These are phyloP conservation scores for Tragulus kanchil DNA, from an alignment of 2,113 vertebrate genomes.

Conservation along the genomic window DNA sequence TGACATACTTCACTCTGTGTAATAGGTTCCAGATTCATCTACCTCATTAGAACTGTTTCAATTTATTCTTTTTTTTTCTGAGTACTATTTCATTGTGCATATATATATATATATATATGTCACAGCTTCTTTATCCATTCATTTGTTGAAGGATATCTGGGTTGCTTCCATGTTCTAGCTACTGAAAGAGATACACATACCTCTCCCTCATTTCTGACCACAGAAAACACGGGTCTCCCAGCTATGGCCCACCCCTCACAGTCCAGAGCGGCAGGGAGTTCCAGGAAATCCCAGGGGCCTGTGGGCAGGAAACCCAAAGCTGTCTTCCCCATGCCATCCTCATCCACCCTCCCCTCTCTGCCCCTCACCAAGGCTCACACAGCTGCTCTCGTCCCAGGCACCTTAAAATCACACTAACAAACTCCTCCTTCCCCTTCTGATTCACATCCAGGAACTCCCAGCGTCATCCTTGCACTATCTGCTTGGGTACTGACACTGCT, in stretches of 20 bases:
- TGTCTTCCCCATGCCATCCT: neutral
- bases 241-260: neutral
- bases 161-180: no score
- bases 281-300: neutral
- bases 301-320: neutral
- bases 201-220: neutral
- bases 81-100: no score
- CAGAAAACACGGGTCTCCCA: neutral
- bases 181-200: no score
- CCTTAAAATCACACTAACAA: neutral
- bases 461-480: neutral
- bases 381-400: neutral
- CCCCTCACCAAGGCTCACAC: fast-evolving
- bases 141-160: no score
- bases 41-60: no score
- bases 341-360: neutral
- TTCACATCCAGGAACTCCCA: neutral
- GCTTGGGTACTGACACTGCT: neutral
- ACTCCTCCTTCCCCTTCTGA: neutral
- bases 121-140: no score
- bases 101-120: no score
- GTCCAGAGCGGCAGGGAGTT: neutral
- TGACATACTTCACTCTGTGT: no score
- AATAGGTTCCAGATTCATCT: no score
- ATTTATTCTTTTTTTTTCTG: no score